Base-by-base conservation (phyloP, 2,888 invertebrate species). In the Cantharis rustica region DNA sequence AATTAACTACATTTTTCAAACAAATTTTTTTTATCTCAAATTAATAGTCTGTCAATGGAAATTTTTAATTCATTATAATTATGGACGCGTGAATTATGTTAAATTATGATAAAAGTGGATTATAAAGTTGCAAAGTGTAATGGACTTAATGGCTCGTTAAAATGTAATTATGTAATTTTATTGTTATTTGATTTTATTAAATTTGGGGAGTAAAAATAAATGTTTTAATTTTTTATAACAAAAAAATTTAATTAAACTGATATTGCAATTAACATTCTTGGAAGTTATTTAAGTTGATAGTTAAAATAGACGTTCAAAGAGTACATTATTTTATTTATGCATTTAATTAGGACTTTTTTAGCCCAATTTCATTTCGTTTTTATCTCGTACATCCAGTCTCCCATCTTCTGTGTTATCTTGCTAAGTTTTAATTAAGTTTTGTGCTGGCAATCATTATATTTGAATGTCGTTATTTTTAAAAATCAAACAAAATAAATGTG, bases 341-440 rank as follows among this genome's bases (percentile, higher is more conserved):
- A 66, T 20, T 66, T 72, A 72, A 76, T 76, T 73, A 72, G 20
- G 64, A 26, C n/a, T 27, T 62, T 71, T 71, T 76, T 76, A 68
- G 66, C 71, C 62, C 47, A 69, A 71, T 73, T 70, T 71, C 62
- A 70, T 71, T 76, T 72, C 68, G 69, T 73, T 63, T 69, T 73
- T 66, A 72, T 72, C 71, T 72, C 62, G 47, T 70, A 31, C 68
- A 66, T 20, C 64, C 64, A 20, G 13, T 66, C 23, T 17, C 64
- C 23, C 17, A 20, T 66, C 17, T 66, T 66, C n/a, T n/a, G 73
- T 70, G 75, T 77, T 75, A 75, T 77, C 77, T 77, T 75, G 16
- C 61, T 69, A 75, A 77, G 77, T 77, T 77, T 75, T 77, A 77
- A 77, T 77, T 77, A 72, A 77, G 75, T 75, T 77, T 77, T 64